A percentile compares a stretch with the other conserved stretches of the same genome.
Evolutionary conservation across 2,888 invertebrate genomes (phyloP).

Genomic region (Metellina segmentata): DNA sequence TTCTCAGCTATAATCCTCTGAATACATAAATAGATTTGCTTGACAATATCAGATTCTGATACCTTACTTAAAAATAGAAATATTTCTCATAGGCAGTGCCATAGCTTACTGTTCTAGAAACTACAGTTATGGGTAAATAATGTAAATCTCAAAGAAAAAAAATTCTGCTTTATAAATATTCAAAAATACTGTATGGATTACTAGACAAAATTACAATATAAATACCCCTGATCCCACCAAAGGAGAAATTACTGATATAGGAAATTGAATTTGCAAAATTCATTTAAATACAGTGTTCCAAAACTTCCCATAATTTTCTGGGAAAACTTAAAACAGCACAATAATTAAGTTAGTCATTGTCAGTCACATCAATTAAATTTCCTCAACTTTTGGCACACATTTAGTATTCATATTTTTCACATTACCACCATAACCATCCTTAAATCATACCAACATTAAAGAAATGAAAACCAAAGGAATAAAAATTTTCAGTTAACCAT

Average conservation of each 20-base stretch:
- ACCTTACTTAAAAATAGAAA: conserved; percentile 21
- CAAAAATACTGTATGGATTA: neutral
- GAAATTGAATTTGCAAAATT: neutral
- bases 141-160: neutral
- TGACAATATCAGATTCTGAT: neutral
- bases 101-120: conserved; percentile 27
- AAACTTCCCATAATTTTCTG: neutral
- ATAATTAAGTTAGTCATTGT: neutral
- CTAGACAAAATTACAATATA: neutral
- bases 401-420: neutral
- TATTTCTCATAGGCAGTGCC: conserved; percentile 53
- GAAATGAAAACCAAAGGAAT: neutral
- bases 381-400: neutral
- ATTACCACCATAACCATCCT: neutral
- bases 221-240: neutral
- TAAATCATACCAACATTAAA: neutral
- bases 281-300: neutral
- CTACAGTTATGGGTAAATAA: neutral
- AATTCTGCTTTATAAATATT: neutral
- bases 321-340: neutral
- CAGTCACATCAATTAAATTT: neutral
- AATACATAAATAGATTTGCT: conserved; percentile 24
- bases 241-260: neutral
- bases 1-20: neutral
- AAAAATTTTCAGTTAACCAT: neutral